Evolutionary conservation across 2,797 vertebrate genomes (phyloP).

Genomic region (Phalanger gymnotis): DNA sequence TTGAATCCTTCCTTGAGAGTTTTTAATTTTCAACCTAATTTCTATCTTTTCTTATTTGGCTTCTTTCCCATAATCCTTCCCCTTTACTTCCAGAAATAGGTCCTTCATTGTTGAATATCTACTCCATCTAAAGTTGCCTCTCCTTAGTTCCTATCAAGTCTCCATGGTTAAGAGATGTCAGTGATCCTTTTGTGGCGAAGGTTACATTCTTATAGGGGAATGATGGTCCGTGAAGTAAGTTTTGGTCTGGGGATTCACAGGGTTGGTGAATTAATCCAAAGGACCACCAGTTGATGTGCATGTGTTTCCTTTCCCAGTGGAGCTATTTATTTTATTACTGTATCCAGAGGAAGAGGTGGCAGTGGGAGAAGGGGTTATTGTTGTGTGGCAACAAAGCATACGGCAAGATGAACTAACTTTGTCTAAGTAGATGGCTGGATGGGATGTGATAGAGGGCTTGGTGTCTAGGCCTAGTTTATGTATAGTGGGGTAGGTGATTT

Average conservation of each 20-base stretch:
- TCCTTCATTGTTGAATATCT: no score
- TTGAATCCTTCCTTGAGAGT: no score
- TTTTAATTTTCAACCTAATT: no score
- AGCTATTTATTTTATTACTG: neutral
- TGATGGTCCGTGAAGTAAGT: neutral
- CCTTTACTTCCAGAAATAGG: no score
- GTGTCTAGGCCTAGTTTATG: neutral
- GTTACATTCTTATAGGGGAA: no score
- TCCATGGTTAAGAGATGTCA: no score
- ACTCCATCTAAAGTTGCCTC: no score
- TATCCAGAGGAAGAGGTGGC: neutral
- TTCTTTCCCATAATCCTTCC: no score
- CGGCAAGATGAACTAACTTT: neutral
- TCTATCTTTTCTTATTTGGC: no score
- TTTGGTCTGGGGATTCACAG: neutral
- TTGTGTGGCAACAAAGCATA: neutral
- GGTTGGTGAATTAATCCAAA: neutral
- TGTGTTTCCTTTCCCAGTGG: neutral
- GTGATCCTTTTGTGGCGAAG: no score
- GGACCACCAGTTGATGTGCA: neutral
- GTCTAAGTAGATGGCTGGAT: neutral
- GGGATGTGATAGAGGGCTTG: no score
- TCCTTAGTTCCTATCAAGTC: no score
- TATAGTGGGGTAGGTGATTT: neutral
- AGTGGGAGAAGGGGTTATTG: neutral